Evolutionary conservation across 2,113 vertebrate species (phyloP), one percentile per base, ranked within the genome.

Genomic region (Engystomops pustulosus): DNA sequence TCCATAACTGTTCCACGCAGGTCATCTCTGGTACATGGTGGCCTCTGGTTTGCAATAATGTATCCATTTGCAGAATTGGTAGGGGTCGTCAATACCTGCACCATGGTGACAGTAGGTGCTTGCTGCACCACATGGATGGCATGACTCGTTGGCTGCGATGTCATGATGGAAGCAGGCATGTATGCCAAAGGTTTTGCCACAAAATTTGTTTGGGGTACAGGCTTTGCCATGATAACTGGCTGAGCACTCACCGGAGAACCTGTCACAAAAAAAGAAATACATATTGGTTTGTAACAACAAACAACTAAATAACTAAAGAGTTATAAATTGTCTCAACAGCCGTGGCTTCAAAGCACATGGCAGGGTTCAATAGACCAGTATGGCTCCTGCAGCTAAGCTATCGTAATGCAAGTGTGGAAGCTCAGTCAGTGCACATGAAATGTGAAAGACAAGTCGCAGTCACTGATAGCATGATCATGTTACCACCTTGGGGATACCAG

Each of bases 211-310:
- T 95, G 93, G 69, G 96, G 95, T 45, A 94, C 89, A n/a, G 97
- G 96, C 60, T 97, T 93, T 0, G 97, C 95, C 96, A 99, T 96
- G 89, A 99, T 98, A 86, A 99, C 96, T 0, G 95, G 97, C 89
- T 98, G 97, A 80, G 93, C 91, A 25, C 96, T 97, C 87, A 98
- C 96, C 0, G 98, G 98, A 53, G 97, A 99, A 10, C 98, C 98
- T 99, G 85, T 0, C 15, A 41, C 79, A 23, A 8, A 74, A 32
- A 10, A 47, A 4, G 9, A n/a, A n/a, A n/a, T n/a, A n/a, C n/a
- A n/a, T n/a, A n/a, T n/a, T n/a, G n/a, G n/a, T n/a, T n/a, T n/a
- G n/a, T n/a, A n/a, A n/a, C n/a, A n/a, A n/a, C n/a, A n/a, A n/a
- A n/a, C n/a, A n/a, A n/a, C n/a, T n/a, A n/a, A n/a, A n/a, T n/a